Evolutionary conservation across 2,113 vertebrate genomes (phyloP).

Genomic region (Dasyurus viverrinus): DNA sequence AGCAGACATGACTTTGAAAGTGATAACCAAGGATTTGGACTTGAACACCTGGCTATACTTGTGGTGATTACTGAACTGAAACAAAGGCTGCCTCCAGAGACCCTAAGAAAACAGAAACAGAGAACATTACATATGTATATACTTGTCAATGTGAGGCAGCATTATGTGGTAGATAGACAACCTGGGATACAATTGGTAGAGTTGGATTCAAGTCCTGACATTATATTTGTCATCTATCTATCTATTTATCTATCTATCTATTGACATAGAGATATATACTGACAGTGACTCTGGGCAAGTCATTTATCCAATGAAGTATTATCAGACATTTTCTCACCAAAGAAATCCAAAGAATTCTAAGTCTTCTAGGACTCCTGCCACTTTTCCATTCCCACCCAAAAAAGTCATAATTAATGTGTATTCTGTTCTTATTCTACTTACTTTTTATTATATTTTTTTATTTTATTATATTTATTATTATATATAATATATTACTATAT

Average conservation of each 20-base stretch:
- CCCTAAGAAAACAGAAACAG: too few species aligned
- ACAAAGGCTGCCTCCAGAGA: too few species aligned
- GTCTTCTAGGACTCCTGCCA: neutral
- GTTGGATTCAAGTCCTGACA: neutral
- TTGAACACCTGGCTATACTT: too few species aligned
- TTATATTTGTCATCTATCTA: neutral
- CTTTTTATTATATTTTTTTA: too few species aligned
- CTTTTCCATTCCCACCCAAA: neutral
- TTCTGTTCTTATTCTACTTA: neutral
- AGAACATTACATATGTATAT: neutral
- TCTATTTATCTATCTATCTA: too few species aligned
- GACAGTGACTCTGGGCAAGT: neutral
- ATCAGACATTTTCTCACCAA: neutral
- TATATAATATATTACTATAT: too few species aligned
- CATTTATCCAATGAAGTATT: neutral
- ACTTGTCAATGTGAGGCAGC: neutral
- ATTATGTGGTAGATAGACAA: neutral
- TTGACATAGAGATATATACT: neutral
- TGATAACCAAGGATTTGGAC: too few species aligned
- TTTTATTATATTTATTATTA: too few species aligned
- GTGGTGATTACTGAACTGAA: too few species aligned
- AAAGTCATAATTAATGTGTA: neutral
- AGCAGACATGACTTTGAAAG: too few species aligned
- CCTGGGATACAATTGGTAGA: neutral
- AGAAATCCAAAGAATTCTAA: too few species aligned